phyloP scores from a whole-genome alignment of 37 sponge, comb jelly and placozoan species.

The Cladorhizidae sp. region DNA sequence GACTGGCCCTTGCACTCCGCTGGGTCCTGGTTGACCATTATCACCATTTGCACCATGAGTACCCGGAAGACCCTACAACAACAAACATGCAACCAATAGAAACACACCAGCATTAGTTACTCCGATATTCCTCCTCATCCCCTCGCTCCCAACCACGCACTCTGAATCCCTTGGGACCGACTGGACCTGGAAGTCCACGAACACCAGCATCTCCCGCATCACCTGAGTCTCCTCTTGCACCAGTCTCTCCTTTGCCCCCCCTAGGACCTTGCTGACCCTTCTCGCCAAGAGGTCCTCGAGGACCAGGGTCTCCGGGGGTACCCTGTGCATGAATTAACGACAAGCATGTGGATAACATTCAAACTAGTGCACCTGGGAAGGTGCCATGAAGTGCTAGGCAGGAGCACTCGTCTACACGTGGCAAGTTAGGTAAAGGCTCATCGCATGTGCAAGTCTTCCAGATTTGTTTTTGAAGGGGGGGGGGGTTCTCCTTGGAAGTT shows the following conservation, averaged over 20 bases:
- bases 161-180: conserved; percentile 58
- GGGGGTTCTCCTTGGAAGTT: too few relatives aligned
- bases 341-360: too few relatives aligned
- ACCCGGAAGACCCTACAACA: conserved; percentile 39
- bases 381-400: too few relatives aligned
- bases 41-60: conserved; percentile 38
- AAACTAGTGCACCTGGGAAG: too few relatives aligned
- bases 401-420: too few relatives aligned
- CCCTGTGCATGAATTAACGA: too few relatives aligned
- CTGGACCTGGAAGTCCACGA: conserved; percentile 49
- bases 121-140: too few relatives aligned
- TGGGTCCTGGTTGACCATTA: conserved; percentile 46
- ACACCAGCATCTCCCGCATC: conserved; percentile 42
- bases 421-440: too few relatives aligned
- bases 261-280: conserved; percentile 69
- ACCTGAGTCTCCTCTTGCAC: conserved; percentile 55
- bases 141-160: too few relatives aligned
- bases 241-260: conserved; percentile 56
- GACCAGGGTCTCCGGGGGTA: conserved; percentile 48
- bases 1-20: conserved; percentile 60
- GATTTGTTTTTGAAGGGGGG: too few relatives aligned
- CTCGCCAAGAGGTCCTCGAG: conserved; percentile 41
- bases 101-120: background rate
- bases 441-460: too few relatives aligned
- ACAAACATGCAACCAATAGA: background rate